These are phyloP conservation scores for Rhynchonycteris naso DNA, from an alignment of 2,797 vertebrate species.

Conservation along the genomic window DNA sequence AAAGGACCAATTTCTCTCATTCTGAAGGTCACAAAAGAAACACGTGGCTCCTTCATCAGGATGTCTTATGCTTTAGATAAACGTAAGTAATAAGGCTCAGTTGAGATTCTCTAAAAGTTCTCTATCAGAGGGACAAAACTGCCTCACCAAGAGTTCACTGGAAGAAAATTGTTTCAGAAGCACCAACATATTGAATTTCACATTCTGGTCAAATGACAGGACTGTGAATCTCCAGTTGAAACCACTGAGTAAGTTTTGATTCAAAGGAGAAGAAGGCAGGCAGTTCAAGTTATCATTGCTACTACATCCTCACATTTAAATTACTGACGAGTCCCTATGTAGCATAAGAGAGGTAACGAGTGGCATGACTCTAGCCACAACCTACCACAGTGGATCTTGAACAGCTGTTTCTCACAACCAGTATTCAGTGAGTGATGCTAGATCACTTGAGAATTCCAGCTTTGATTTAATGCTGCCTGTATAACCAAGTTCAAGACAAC, in stretches of 20 bases:
- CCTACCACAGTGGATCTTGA: neutral
- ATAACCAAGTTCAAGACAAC: slow-evolving; percentile 13
- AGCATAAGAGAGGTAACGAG: neutral
- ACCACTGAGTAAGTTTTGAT: neutral
- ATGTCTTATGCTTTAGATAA: neutral
- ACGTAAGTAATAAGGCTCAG: neutral
- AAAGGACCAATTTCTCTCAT: neutral
- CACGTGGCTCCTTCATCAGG: neutral
- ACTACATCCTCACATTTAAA: neutral
- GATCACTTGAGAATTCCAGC: neutral
- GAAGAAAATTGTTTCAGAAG: slow-evolving; percentile 53
- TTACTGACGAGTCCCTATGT: neutral
- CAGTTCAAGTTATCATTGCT: neutral
- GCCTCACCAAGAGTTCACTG: neutral
- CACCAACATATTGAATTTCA: slow-evolving; percentile 18
- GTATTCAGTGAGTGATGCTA: neutral
- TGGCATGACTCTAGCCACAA: neutral
- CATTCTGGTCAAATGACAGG: slow-evolving; percentile 7
- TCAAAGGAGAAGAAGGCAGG: neutral
- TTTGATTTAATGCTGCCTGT: neutral
- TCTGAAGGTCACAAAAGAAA: slow-evolving; percentile 48
- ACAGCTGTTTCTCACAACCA: neutral
- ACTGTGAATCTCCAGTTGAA: neutral
- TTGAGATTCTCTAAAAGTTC: neutral
- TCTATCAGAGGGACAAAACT: neutral